Base-by-base conservation (phyloP, 2,888 invertebrate species). In the Pantelozetes paolii region DNA sequence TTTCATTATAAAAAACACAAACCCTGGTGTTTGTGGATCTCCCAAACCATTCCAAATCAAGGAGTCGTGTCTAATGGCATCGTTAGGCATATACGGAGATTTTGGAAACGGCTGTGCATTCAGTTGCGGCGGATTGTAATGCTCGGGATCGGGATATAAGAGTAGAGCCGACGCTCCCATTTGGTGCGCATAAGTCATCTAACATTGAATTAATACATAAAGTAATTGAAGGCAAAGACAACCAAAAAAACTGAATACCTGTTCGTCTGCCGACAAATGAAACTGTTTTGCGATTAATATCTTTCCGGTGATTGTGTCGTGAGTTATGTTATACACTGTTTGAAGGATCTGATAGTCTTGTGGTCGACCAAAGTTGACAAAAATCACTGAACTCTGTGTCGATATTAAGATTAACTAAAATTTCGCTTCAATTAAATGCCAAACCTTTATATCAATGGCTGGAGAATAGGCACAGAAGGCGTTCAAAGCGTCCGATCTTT, bases 231-330 rank as follows among this genome's bases (percentile, higher is more conserved):
- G 40, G 3, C n/a, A n/a, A n/a, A n/a, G n/a, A n/a, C n/a, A n/a
- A n/a, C 11, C 36, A 8, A 36, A 8, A 8, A 11, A 11, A 8
- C 11, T 36, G 36, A 57, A 69, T 23, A 73, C 73, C 62, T 77
- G 77, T 74, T 78, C 77, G 73, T 76, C 75, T 18, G 77, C 76
- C 15, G 78, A 73, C 30, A 77, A 50, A 57, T 78, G 74, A 73
- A 73, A 76, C 76, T 82, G 82, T 76, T 85, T 80, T 36, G 84
- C 83, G 59, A 86, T 79, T 13, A 84, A 84, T 45, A 86, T 84
- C 69, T 81, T 82, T 0, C 83, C 84, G 15, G 79, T 79, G 28
- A 84, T 78, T 69, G 79, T 71, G 18, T 74, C 71, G 9, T 30
- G 45, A 8, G 42, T 77, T 8, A 84, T 79, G 6, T 78, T 79